phyloP scores from a whole-genome alignment of 2,888 invertebrate species.

The Panzeria rudis region DNA sequence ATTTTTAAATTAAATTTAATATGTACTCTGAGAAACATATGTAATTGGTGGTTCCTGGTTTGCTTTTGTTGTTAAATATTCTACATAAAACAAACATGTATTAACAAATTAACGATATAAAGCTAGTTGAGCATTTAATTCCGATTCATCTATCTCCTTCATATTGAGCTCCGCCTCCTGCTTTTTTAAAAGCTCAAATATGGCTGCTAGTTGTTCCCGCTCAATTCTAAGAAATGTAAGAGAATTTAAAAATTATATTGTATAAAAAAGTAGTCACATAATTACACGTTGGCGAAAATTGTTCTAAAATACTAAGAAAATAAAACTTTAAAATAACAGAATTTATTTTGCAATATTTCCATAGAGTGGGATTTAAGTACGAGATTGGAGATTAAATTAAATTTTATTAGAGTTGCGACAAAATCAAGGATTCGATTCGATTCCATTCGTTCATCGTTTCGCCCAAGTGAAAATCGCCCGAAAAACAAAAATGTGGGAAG shows the following conservation, averaged over 20 bases:
- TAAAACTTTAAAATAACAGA: too few relatives aligned
- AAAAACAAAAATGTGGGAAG: too few relatives aligned
- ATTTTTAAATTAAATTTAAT: neutral
- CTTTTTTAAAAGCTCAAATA: constrained; percentile 83
- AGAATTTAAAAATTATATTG: neutral
- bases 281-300: neutral
- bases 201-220: constrained; percentile 83
- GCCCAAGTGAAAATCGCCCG: too few relatives aligned
- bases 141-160: constrained; percentile 73
- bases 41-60: constrained; percentile 52
- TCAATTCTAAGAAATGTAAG: constrained; percentile 79
- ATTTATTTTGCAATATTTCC: too few relatives aligned
- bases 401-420: too few relatives aligned
- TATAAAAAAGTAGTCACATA: neutral
- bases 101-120: constrained; percentile 73
- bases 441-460: too few relatives aligned
- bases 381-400: too few relatives aligned
- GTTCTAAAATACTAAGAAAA: neutral
- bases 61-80: neutral
- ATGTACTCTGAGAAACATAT: too few relatives aligned
- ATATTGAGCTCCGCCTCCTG: constrained; percentile 84
- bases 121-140: constrained; percentile 73
- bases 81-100: neutral
- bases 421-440: too few relatives aligned
- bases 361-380: too few relatives aligned